phyloP scores from a whole-genome alignment of 1,140 invertebrate species.

The Gyrodactylus salaris region DNA sequence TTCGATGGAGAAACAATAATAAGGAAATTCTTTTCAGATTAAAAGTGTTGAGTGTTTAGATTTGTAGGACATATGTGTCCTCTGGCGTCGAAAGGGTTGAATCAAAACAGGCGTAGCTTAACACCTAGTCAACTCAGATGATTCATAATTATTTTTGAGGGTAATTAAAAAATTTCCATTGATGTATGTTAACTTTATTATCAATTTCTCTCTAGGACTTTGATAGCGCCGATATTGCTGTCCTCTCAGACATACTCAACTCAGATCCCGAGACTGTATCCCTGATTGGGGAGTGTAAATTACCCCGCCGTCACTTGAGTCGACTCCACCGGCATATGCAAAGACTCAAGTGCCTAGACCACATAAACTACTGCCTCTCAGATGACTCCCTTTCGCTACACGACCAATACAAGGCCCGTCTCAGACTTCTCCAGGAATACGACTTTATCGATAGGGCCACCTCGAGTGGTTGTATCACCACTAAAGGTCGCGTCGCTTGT shows the following conservation, averaged over 20 bases:
- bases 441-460: neutral
- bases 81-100: too few species aligned
- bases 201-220: too few species aligned
- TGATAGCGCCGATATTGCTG: neutral
- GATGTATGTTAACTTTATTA: too few species aligned
- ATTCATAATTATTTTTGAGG: too few species aligned
- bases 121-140: too few species aligned
- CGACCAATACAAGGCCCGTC: neutral
- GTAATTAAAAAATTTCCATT: too few species aligned
- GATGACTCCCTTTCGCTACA: neutral
- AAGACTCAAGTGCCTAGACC: neutral
- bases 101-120: too few species aligned
- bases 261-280: neutral
- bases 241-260: neutral
- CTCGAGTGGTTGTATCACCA: neutral
- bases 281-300: neutral
- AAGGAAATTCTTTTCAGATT: too few species aligned
- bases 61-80: too few species aligned
- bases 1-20: too few species aligned
- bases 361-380: neutral
- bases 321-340: neutral
- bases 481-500: conserved; percentile 4
- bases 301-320: neutral
- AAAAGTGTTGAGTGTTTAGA: too few species aligned
- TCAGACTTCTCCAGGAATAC: neutral